Conservation (phyloP, 1,140 invertebrate genomes). For the Bombus confusus region DNA sequence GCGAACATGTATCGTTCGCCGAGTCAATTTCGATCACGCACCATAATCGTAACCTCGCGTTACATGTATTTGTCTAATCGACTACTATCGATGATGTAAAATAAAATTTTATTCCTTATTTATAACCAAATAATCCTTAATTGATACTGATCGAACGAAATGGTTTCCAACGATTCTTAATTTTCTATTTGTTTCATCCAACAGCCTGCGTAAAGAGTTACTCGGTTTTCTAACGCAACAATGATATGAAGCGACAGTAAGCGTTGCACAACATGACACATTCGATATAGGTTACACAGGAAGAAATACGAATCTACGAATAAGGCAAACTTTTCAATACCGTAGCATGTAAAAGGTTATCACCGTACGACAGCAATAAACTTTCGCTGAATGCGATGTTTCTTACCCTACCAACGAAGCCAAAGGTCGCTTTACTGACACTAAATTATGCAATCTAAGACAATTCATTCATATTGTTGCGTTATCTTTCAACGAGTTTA, state of each 20-base stretch:
- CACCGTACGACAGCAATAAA: conserved; percentile 61
- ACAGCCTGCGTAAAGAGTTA: not conserved
- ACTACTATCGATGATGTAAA: conserved; percentile 33
- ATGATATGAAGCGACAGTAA: not conserved
- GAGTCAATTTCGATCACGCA: not conserved
- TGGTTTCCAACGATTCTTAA: not conserved
- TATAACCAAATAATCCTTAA: conserved; percentile 12
- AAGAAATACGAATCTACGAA: conserved; percentile 37
- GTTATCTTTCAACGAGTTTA: not conserved
- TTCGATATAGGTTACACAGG: conserved; percentile 25
- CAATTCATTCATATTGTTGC: conserved; percentile 34
- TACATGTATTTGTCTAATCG: conserved; percentile 27
- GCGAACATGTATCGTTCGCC: not conserved
- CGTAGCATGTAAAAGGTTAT: conserved; percentile 47
- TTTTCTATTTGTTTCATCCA: not conserved
- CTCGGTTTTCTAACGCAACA: not conserved
- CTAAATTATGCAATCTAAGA: conserved; percentile 60
- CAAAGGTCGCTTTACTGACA: conserved; percentile 48
- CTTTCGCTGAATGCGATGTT: conserved; percentile 45
- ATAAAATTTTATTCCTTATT: conserved; percentile 48
- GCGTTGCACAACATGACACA: conserved; percentile 3
- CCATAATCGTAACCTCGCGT: conserved; percentile 11
- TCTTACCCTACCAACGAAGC: conserved; percentile 45
- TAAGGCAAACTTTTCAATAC: conserved; percentile 34
- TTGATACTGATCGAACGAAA: not conserved